Percentiles rank a stretch among this genome's conserved stretches.
These are phyloP conservation scores for Ectemnius cavifrons DNA, from an alignment of 2,888 invertebrate species.

Conservation along the genomic window DNA sequence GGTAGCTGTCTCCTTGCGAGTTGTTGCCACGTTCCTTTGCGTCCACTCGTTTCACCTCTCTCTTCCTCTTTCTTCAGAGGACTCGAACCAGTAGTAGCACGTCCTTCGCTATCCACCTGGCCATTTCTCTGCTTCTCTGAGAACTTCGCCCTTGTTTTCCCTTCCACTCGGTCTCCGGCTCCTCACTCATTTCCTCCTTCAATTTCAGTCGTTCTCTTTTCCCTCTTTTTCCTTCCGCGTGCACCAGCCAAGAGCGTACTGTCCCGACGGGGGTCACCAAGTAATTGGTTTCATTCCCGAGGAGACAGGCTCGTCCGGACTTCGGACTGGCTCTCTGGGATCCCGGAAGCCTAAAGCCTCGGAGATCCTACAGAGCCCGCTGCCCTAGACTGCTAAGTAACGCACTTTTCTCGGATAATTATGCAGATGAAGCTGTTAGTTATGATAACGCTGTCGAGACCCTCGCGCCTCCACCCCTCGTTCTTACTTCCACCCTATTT, in stretches of 20 bases:
- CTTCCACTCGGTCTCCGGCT: conserved; percentile 5
- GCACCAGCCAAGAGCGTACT: conserved; percentile 48
- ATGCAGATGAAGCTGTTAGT: conserved; percentile 76
- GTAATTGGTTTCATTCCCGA: conserved; percentile 77
- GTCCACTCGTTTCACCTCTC: not conserved
- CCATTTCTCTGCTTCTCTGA: conserved; percentile 12
- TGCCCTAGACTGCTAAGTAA: conserved; percentile 64
- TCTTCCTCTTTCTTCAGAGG: too few species aligned
- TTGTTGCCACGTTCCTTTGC: not conserved
- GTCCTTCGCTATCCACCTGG: not conserved
- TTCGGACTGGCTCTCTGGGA: conserved; percentile 58
- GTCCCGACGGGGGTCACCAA: conserved; percentile 73
- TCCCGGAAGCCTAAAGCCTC: conserved; percentile 49
- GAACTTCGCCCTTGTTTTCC: not conserved
- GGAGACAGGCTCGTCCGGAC: conserved; percentile 72
- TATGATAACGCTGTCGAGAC: conserved; percentile 70
- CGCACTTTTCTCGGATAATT: conserved; percentile 74
- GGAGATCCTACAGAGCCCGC: conserved; percentile 33
- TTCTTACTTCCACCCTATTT: conserved; percentile 30
- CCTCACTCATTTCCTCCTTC: conserved; percentile 28
- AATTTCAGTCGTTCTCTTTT: conserved; percentile 11
- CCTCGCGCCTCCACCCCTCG: conserved; percentile 36
- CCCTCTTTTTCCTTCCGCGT: conserved; percentile 51
- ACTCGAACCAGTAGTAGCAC: not conserved
- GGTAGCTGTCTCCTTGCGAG: not conserved